Base-by-base conservation (phyloP, 1,140 invertebrate species). In the Zaprionus camerounensis region DNA sequence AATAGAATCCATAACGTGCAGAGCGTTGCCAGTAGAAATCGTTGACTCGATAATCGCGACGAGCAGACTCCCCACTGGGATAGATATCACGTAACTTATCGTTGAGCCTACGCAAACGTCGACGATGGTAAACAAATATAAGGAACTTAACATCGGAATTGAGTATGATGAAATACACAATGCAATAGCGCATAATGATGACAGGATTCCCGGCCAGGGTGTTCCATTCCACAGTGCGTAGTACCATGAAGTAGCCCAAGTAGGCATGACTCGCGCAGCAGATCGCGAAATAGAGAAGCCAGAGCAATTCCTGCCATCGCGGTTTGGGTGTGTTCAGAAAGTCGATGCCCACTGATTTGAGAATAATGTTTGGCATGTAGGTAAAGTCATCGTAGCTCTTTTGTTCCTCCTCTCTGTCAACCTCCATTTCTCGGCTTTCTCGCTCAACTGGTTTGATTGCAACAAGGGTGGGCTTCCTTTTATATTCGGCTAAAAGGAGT, bases 311-410 rank as follows among this genome's bases (percentile, higher is more conserved):
- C 44, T 65, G 51, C 77, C 80, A 87, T 1, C 4, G 22, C 5
- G 79, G 57, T 22, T 67, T 71, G 1, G 62, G 49, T 7, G 53
- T 64, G 22, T 66, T 49, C 36, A 87, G 66, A 12, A 87, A 66
- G 49, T 88, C 84, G 22, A 74, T 81, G 7, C 84, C 80, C 34
- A 87, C 26, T 2, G 78, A 56, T 46, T 66, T 65, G 26, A 81
- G 76, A 63, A 84, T 34, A 0, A 78, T 41, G 24, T 56, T 73
- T n/a, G 84, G 71, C 55, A 88, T 57, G 38, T 62, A 76, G 6
- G 68, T 74, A 55, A 81, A 88, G 34, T 84, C 85, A 49, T 78
- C 68, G 55, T 70, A 85, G 9, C 34, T 66, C 24, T 69, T 64
- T 26, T 56, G 59, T 7, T n/a, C 20, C 20, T 26, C 12, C 36